Conservation (phyloP, 2,113 vertebrate genomes). For the Thymallus thymallus region DNA sequence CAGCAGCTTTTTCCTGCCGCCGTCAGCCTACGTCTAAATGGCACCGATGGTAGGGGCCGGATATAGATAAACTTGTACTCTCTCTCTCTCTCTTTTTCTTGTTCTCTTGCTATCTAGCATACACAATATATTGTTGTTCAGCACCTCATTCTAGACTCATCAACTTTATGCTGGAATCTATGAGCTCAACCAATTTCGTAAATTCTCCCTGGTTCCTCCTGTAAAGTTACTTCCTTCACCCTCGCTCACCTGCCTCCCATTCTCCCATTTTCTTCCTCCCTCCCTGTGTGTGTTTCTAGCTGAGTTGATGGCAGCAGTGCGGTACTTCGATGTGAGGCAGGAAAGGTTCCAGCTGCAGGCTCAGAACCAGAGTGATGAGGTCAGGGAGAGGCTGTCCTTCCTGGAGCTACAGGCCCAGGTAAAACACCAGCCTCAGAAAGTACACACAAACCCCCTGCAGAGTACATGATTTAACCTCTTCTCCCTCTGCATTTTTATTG, state of each 20-base stretch:
- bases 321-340: slow-evolving; percentile 70
- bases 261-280: neutral
- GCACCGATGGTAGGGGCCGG: slow-evolving; percentile 69
- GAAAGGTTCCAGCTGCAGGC: slow-evolving; percentile 39
- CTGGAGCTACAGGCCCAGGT: slow-evolving; percentile 79
- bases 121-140: no score
- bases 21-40: slow-evolving; percentile 64
- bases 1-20: slow-evolving; percentile 68
- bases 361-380: slow-evolving; percentile 52
- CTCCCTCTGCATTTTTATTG: no score
- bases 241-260: neutral
- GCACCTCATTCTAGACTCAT: no score
- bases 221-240: neutral
- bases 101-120: no score
- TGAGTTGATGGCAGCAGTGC: slow-evolving; percentile 71
- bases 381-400: slow-evolving; percentile 65
- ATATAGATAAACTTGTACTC: neutral
- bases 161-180: neutral
- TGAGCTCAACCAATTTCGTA: neutral
- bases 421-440: slow-evolving; percentile 4
- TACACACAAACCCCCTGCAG: no score
- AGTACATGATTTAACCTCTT: no score
- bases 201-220: no score
- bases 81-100: no score
- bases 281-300: slow-evolving; percentile 42